These are phyloP conservation scores for Zophobas morio DNA, from an alignment of 1,140 invertebrate species.

Conservation along the genomic window DNA sequence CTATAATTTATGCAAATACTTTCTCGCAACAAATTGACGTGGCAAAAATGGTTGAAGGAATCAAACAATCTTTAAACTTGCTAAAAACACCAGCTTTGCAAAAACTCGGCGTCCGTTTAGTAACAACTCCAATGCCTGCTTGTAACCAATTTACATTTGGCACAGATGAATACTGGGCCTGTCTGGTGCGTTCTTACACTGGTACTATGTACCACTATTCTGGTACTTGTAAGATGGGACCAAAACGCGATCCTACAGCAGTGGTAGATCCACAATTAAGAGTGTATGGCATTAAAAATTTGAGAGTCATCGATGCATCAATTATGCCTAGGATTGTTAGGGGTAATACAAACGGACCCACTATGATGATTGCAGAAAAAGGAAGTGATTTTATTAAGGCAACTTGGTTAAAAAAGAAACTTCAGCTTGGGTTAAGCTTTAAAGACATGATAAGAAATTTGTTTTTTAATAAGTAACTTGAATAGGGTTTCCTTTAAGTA, in stretches of 20 bases:
- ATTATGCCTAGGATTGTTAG: constrained; percentile 71
- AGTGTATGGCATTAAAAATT: constrained; percentile 64
- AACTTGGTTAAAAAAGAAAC: constrained; percentile 57
- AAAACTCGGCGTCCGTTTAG: constrained; percentile 64
- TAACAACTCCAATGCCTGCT: constrained; percentile 65
- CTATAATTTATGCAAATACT: constrained; percentile 79
- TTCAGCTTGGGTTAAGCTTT: background rate
- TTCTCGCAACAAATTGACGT: constrained; percentile 74
- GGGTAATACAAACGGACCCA: constrained; percentile 77
- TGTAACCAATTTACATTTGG: constrained; percentile 66
- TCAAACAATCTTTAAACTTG: constrained; percentile 69
- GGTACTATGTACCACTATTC: constrained; percentile 70
- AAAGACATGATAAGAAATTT: constrained; percentile 25
- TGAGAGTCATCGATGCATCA: constrained; percentile 67
- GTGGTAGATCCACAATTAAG: constrained; percentile 66
- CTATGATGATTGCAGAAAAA: constrained; percentile 81
- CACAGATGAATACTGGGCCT: constrained; percentile 72
- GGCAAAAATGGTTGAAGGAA: constrained; percentile 70
- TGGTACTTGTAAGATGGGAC: constrained; percentile 77
- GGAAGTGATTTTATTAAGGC: constrained; percentile 76
- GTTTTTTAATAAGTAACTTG: constrained; percentile 12
- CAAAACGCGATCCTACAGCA: constrained; percentile 62
- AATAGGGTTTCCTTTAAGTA: too few species aligned
- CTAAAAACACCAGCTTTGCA: constrained; percentile 69
- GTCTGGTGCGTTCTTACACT: constrained; percentile 67